These are phyloP conservation scores for Alcedo atthis DNA, from an alignment of 2,797 vertebrate genomes.

Conservation along the genomic window DNA sequence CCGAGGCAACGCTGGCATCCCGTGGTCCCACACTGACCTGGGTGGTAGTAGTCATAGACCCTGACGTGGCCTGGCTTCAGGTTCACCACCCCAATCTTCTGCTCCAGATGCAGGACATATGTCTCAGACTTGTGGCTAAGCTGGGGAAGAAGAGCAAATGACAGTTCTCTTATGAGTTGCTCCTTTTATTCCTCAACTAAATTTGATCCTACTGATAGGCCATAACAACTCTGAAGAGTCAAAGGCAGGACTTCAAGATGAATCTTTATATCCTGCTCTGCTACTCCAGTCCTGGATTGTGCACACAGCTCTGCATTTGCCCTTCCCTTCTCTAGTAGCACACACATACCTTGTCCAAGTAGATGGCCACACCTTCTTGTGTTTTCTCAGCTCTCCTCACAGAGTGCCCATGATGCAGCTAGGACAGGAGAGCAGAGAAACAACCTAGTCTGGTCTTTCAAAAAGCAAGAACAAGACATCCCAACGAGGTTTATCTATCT, in stretches of 20 bases:
- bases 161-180: background rate
- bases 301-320: background rate
- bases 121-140: constrained; percentile 49
- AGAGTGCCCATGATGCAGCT: constrained; percentile 40
- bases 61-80: constrained; percentile 57
- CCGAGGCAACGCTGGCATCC: background rate
- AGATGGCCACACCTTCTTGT: constrained; percentile 57
- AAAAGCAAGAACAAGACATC: background rate
- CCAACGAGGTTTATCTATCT: background rate
- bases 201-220: background rate
- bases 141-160: background rate
- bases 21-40: constrained; percentile 16
- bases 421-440: background rate
- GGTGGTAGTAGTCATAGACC: constrained; percentile 64
- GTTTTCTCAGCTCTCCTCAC: constrained; percentile 56
- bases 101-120: constrained; percentile 40
- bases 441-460: background rate
- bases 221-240: background rate
- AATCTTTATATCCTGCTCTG: background rate
- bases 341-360: constrained; percentile 57
- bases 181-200: background rate
- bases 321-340: background rate
- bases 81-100: constrained; percentile 52
- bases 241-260: background rate
- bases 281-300: background rate